Conservation (phyloP, 1,140 invertebrate species). For the Diprion similis region DNA sequence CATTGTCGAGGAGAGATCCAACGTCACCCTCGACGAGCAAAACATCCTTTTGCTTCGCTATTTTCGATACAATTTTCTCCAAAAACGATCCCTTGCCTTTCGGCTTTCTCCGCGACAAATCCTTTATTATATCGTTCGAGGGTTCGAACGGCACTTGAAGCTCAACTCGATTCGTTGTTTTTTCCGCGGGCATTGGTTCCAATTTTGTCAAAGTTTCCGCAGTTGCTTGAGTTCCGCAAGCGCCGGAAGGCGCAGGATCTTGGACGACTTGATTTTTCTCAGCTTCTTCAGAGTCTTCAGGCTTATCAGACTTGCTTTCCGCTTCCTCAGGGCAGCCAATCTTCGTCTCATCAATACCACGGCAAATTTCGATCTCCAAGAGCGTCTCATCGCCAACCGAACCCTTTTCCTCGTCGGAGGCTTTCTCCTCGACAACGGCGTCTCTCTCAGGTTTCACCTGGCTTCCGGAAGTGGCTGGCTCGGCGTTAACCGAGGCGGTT, state of each 20-base stretch:
- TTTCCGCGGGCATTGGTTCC: neutral
- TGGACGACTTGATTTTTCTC: neutral
- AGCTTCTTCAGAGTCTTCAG: neutral
- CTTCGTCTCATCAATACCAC: neutral
- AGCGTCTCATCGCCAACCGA: neutral
- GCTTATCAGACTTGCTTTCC: neutral
- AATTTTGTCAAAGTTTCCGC: neutral
- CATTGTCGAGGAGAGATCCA: slow-evolving; percentile 40
- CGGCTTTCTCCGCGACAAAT: slow-evolving; percentile 51
- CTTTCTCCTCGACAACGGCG: neutral
- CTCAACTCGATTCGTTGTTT: neutral
- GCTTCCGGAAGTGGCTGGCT: slow-evolving; percentile 22
- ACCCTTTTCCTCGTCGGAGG: neutral
- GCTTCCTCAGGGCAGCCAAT: neutral
- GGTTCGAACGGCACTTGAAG: slow-evolving; percentile 13
- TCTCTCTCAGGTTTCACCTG: neutral
- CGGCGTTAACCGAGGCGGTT: slow-evolving; percentile 39
- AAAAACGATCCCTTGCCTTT: slow-evolving; percentile 53
- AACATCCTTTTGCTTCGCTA: slow-evolving; percentile 57
- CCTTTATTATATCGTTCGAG: slow-evolving; percentile 55
- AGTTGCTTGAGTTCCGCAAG: neutral
- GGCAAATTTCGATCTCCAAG: neutral
- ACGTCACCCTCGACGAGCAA: slow-evolving; percentile 43
- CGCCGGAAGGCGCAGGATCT: neutral
- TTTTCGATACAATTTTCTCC: slow-evolving; percentile 59